Evolutionary conservation across 2,888 invertebrate genomes (phyloP).

Genomic region (Campaea margaritaria): DNA sequence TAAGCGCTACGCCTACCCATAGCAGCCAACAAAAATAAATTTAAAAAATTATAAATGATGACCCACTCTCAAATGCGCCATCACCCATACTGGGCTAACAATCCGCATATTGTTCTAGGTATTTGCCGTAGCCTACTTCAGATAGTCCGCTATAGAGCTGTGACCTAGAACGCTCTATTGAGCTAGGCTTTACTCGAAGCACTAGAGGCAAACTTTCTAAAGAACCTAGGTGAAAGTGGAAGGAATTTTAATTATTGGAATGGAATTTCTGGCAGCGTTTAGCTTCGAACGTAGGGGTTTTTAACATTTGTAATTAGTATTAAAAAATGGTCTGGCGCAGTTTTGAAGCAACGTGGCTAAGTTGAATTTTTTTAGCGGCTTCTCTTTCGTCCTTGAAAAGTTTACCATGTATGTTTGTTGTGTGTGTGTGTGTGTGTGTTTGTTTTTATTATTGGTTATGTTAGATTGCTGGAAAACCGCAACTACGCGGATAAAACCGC

Average conservation of each 20-base stretch:
- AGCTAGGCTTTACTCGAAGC: slow-evolving; percentile 18
- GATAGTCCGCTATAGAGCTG: slow-evolving; percentile 25
- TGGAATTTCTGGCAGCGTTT: slow-evolving; percentile 4
- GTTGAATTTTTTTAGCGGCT: too few species aligned
- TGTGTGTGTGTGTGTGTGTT: too few species aligned
- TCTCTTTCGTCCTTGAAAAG: too few species aligned
- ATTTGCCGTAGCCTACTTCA: slow-evolving; percentile 12
- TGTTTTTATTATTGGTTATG: too few species aligned
- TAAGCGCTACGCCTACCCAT: too few species aligned
- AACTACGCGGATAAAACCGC: too few species aligned
- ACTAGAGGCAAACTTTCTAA: slow-evolving; percentile 20
- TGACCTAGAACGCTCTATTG: slow-evolving; percentile 33
- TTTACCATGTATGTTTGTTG: too few species aligned
- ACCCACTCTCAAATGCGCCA: background rate
- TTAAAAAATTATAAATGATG: too few species aligned
- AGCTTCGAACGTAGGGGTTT: background rate
- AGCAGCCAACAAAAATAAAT: too few species aligned
- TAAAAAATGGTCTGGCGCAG: too few species aligned
- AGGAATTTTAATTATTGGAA: slow-evolving; percentile 16
- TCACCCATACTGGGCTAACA: slow-evolving; percentile 5
- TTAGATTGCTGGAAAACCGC: too few species aligned
- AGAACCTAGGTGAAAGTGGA: slow-evolving; percentile 16
- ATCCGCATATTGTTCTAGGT: slow-evolving; percentile 4
- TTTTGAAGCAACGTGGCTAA: background rate
- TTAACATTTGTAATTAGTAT: background rate